These are phyloP conservation scores for Galago senegalensis DNA, from an alignment of 2,797 vertebrate species.

Conservation along the genomic window DNA sequence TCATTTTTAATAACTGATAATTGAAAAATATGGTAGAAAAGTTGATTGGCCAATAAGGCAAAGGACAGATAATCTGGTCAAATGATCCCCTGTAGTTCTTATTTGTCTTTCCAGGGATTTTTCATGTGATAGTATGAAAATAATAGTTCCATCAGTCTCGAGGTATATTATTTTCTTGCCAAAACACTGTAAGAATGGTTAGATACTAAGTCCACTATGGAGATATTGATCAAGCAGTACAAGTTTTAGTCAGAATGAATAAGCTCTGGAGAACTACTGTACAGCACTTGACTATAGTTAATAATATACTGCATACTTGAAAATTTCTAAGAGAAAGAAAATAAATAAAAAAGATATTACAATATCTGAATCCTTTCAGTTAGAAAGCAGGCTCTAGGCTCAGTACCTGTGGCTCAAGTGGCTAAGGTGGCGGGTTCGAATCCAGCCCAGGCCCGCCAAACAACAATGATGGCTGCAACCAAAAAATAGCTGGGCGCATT, in stretches of 20 bases:
- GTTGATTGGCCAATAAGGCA: not conserved
- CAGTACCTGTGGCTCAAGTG: no score
- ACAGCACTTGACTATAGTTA: not conserved
- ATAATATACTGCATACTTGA: not conserved
- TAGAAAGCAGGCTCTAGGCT: constrained; percentile 8
- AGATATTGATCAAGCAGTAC: not conserved
- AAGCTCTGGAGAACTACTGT: not conserved
- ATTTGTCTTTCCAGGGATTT: constrained; percentile 28
- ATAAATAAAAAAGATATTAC: not conserved
- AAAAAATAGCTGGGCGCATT: no score
- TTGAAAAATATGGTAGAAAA: constrained; percentile 12
- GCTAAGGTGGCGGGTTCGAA: no score
- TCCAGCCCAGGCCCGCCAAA: no score
- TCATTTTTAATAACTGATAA: constrained; percentile 24
- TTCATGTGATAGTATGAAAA: not conserved
- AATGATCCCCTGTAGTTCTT: not conserved
- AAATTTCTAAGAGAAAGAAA: not conserved
- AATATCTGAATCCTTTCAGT: constrained; percentile 14
- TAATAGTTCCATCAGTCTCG: not conserved
- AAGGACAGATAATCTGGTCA: not conserved
- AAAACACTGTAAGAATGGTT: not conserved
- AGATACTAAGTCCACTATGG: not conserved
- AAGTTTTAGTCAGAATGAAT: not conserved
- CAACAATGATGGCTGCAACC: no score
- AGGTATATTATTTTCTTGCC: constrained; percentile 3